These are phyloP conservation scores for Stictocephala bisonia DNA, from an alignment of 2,888 invertebrate genomes.

Conservation along the genomic window DNA sequence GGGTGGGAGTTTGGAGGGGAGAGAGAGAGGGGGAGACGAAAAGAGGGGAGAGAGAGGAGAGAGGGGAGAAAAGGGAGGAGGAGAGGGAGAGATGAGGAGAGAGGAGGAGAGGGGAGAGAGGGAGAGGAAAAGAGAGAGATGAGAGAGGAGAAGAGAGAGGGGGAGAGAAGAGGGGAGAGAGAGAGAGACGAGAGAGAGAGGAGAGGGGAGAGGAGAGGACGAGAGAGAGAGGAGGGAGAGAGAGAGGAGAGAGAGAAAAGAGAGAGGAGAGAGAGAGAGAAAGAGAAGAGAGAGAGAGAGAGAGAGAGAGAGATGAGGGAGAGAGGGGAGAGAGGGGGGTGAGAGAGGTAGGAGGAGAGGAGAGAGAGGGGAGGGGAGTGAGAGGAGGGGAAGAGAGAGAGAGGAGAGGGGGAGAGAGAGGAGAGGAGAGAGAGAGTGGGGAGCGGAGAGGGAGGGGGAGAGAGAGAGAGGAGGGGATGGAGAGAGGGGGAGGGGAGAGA, in stretches of 20 bases:
- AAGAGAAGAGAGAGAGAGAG: conserved; percentile 27
- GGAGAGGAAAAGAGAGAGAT: too few relatives aligned
- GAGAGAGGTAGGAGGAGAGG: conserved; percentile 35
- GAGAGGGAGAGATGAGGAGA: neutral
- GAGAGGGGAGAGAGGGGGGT: too few relatives aligned
- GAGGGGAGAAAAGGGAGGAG: neutral
- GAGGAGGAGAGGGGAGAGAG: neutral
- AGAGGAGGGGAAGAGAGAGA: neutral
- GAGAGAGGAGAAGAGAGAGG: too few relatives aligned
- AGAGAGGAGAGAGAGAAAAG: neutral
- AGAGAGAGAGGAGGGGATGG: too few relatives aligned
- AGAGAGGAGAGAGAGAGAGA: conserved; percentile 16
- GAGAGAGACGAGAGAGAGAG: too few relatives aligned
- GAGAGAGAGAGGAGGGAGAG: too few relatives aligned
- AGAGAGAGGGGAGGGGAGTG: conserved; percentile 6
- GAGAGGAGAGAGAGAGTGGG: neutral
- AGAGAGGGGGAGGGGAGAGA: neutral
- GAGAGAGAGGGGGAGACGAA: too few relatives aligned
- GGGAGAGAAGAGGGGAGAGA: neutral
- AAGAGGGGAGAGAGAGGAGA: neutral
- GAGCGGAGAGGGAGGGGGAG: neutral
- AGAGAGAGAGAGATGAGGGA: too few relatives aligned
- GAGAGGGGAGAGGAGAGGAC: conserved; percentile 6
- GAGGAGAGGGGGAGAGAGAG: conserved; percentile 9
- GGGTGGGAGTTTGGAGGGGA: too few relatives aligned